These are phyloP conservation scores for Gymnobelideus leadbeateri DNA, from an alignment of 2,113 vertebrate species.

Conservation along the genomic window DNA sequence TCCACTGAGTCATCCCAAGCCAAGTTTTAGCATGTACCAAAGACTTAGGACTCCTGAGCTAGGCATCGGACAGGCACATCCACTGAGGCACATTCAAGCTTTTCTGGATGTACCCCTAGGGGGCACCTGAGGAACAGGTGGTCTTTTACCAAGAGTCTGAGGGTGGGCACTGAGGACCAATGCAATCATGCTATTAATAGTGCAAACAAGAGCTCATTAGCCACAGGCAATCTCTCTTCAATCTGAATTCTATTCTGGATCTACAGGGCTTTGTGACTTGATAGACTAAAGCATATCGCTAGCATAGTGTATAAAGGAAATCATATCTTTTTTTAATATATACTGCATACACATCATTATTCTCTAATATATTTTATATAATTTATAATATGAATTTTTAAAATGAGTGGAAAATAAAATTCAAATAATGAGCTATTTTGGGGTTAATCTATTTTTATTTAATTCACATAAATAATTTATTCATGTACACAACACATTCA, in stretches of 20 bases:
- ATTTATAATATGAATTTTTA: neutral
- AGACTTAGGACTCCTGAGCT: too few species aligned
- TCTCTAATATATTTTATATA: neutral
- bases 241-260: neutral
- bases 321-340: too few species aligned
- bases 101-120: too few species aligned
- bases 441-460: neutral
- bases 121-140: too few species aligned
- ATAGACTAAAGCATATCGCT: neutral
- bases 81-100: too few species aligned
- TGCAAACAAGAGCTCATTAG: neutral
- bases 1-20: too few species aligned
- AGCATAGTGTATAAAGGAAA: neutral
- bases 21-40: too few species aligned
- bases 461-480: neutral
- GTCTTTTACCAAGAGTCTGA: too few species aligned
- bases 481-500: neutral
- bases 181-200: neutral
- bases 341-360: neutral
- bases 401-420: neutral
- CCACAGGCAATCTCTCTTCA: neutral
- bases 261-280: neutral
- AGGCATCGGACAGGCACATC: too few species aligned
- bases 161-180: slow-evolving; percentile 34
- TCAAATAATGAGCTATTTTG: neutral